Evolutionary conservation across 1,140 invertebrate species (phyloP), one percentile per base, ranked within the genome.

Genomic region (Calycopis cecrops): DNA sequence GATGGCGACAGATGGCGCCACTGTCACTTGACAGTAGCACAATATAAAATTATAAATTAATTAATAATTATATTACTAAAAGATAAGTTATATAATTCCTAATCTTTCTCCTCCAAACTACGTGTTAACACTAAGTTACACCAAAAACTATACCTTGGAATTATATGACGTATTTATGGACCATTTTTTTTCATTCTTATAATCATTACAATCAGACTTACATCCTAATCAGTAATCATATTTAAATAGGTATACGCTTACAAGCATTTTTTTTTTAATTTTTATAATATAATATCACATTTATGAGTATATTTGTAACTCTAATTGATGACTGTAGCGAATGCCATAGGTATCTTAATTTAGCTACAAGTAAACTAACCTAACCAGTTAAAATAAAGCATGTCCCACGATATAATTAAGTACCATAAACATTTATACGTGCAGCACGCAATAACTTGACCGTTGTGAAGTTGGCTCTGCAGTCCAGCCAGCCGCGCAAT

Each of bases 261-360:
- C 60, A 83, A 81, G 78, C 80, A 71, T 81, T 84, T 28, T n/a
- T 83, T 76, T 75, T 74, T 60, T 57, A 57, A 57, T 72, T 79
- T 77, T 76, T 82, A 68, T 69, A 76, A 65, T 71, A 70, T 69
- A 77, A 77, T 81, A 85, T 85, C 80, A 85, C 80, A 85, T 85
- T 85, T 79, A 80, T 65, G 78, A 82, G 77, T 82, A 82, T 81
- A 69, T 71, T 62, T 60, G 73, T 79, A 71, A 79, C 56, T 62
- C 78, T 80, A 81, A 54, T 67, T 56, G 69, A 73, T 71, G 73
- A 60, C 55, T 44, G 14, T 44, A 72, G 66, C 67, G 66, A 70
- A 79, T 77, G 72, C 65, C 63, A 57, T 73, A 72, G 77, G 77
- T 73, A 67, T 71, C 37, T 62, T 67, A 71, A 76, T 73, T 63